A percentile compares a stretch with the other conserved stretches of the same genome.
phyloP scores from a whole-genome alignment of 2,797 vertebrate species.

The Cuculus canorus region DNA sequence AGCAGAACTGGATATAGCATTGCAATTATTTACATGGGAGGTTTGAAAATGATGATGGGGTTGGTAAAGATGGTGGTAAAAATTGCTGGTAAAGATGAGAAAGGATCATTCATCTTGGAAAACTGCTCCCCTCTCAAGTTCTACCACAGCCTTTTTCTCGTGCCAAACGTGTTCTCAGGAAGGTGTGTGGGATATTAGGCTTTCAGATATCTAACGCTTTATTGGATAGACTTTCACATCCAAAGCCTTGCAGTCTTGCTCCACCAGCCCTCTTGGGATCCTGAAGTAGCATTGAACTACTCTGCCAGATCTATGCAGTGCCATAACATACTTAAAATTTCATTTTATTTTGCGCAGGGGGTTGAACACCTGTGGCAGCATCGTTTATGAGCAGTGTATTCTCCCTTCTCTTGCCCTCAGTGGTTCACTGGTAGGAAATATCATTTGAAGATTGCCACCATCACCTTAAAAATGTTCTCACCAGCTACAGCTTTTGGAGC shows the following conservation, averaged over 20 bases:
- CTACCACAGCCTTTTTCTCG: not conserved
- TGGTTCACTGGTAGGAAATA: not conserved
- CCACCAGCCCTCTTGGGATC: not conserved
- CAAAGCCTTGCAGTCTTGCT: not conserved
- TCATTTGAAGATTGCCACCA: not conserved
- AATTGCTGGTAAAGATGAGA: not conserved
- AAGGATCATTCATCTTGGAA: not conserved
- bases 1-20: accelerated
- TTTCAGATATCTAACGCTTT: not conserved
- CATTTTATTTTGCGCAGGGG: not conserved
- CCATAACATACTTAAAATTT: not conserved
- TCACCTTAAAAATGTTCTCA: not conserved
- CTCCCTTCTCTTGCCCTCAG: not conserved
- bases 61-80: not conserved
- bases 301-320: not conserved
- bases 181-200: not conserved
- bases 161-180: not conserved
- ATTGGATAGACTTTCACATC: not conserved
- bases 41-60: not conserved
- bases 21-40: not conserved
- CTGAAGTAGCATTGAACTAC: not conserved
- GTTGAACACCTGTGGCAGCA: not conserved
- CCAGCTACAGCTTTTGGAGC: not conserved
- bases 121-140: not conserved
- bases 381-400: not conserved